Evolutionary conservation across 2,113 vertebrate species (phyloP), one percentile per base, ranked within the genome.

Genomic region (Anthoscopus minutus): DNA sequence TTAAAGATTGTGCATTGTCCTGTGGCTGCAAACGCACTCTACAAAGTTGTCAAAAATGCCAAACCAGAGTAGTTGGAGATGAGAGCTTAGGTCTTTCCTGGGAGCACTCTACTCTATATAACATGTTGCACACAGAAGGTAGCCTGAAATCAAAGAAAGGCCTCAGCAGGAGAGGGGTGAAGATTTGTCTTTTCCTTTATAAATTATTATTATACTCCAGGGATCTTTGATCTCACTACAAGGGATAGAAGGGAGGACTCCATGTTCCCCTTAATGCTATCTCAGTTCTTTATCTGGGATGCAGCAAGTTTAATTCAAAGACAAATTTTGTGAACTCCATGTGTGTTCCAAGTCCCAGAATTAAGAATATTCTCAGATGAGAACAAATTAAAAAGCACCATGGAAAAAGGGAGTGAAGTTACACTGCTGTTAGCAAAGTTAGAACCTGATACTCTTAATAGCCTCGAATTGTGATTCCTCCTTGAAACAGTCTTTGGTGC

Each of bases 241-340:
- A 88, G 76, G 20, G 42, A 58, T 53, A 5, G 76, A 77, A 91
- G 33, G 24, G 65, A 89, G 42, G 38, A 86, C 44, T 90, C 72
- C 92, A 74, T 88, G 58, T 72, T 95, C 82, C 48, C 84, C 58
- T 57, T 73, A 71, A 64, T 2, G 1, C 10, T 94, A 66, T 94
- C 93, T 84, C 61, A 62, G 77, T 62, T 96, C 86, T 93, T 88
- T 54, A 94, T 95, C 82, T 78, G 70, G 92, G 77, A 89, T 28
- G 33, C 38, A 87, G 64, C 31, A 89, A 86, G 35, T 92, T 94
- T 91, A 91, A 79, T 81, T 91, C 58, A 90, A 92, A 92, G 76
- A 90, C 50, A 91, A 74, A 58, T 65, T 11, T 2, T 96, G 37
- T 21, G 6, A 95, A 96, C 45, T 64, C 31, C 57, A 44, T 77